These are phyloP conservation scores for Nephrotoma appendiculata DNA, from an alignment of 2,888 invertebrate genomes.

Conservation along the genomic window DNA sequence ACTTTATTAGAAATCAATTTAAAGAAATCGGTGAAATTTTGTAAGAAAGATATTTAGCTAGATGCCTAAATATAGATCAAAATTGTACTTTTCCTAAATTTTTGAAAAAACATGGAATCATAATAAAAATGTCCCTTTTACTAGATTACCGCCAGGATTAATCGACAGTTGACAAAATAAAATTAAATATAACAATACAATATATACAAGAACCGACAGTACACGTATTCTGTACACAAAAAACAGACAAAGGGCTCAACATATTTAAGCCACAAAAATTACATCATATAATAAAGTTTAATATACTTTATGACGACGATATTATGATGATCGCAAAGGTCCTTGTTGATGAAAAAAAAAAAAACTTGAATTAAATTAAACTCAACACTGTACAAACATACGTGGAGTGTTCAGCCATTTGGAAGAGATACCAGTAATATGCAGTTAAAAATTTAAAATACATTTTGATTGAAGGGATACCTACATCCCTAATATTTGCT, in stretches of 20 bases:
- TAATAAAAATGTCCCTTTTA: neutral
- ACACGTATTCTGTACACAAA: neutral
- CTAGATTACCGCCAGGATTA: neutral
- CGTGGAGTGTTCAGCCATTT: neutral
- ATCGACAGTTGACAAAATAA: slow-evolving; percentile 3
- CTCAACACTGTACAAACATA: neutral
- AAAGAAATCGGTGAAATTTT: neutral
- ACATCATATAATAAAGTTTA: neutral
- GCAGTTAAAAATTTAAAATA: neutral
- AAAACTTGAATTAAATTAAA: neutral
- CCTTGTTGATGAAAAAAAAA: neutral
- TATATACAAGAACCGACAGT: neutral
- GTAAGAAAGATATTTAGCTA: neutral
- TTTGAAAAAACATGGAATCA: neutral
- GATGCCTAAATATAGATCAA: neutral
- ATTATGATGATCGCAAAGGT: neutral
- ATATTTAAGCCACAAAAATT: slow-evolving; percentile 1
- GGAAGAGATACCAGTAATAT: neutral
- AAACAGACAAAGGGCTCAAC: neutral
- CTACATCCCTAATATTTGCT: neutral
- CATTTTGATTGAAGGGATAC: neutral
- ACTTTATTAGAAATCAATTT: neutral
- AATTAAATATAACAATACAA: neutral
- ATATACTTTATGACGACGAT: neutral
- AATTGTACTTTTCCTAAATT: neutral